These are phyloP conservation scores for Phymorhynchus buccinoides DNA, from an alignment of 1,140 invertebrate species.

Conservation along the genomic window DNA sequence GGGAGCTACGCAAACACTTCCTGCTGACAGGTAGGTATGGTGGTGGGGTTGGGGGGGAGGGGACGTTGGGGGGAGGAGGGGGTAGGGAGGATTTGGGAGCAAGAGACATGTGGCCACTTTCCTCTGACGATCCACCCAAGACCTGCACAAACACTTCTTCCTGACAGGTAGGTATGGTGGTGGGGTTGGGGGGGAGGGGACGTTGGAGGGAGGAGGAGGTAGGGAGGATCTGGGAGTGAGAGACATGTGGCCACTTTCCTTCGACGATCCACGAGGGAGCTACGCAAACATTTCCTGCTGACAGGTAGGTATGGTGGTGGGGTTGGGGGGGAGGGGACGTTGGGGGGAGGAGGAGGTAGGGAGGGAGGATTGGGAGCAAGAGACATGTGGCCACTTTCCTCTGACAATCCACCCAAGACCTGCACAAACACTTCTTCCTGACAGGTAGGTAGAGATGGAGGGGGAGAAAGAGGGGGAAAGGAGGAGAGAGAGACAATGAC, in stretches of 20 bases:
- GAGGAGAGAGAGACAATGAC: no score
- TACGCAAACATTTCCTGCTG: constrained; percentile 56
- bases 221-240: no score
- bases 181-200: no score
- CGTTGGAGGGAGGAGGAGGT: no score
- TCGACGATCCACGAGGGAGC: constrained; percentile 52
- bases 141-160: constrained; percentile 57
- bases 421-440: constrained; percentile 55
- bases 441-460: constrained; percentile 24
- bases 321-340: no score
- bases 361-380: no score
- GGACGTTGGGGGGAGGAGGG: no score
- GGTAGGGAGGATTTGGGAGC: no score
- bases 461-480: no score
- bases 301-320: constrained; percentile 24
- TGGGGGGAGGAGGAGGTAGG: no score
- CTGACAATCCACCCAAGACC: constrained; percentile 52
- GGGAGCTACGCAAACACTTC: constrained; percentile 59
- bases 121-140: constrained; percentile 54
- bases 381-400: constrained; percentile 63
- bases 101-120: constrained; percentile 63
- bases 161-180: constrained; percentile 20
- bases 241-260: constrained; percentile 63
- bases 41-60: no score
- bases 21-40: constrained; percentile 19